Conservation (phyloP, 2,888 invertebrate genomes). For the Eilema sororculum region DNA sequence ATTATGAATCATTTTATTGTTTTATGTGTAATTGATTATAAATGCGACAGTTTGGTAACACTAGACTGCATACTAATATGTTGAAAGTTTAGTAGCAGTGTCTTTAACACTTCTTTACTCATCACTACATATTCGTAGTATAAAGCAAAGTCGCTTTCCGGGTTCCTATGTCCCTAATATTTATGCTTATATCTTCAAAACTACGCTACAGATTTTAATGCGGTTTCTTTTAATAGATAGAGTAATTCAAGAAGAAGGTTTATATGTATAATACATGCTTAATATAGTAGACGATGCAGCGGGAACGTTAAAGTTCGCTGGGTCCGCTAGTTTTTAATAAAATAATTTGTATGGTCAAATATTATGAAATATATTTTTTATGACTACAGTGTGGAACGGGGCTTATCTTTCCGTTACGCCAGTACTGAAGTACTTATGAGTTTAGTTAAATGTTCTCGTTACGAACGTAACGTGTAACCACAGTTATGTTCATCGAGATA, state of each 20-base stretch:
- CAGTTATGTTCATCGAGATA: conserved; percentile 3
- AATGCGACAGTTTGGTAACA: not conserved
- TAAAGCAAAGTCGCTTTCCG: too few species aligned
- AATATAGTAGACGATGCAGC: too few species aligned
- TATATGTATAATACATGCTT: too few species aligned
- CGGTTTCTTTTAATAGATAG: too few species aligned
- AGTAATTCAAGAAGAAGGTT: too few species aligned
- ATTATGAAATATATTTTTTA: not conserved
- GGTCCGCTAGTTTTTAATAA: too few species aligned
- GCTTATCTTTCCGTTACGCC: not conserved
- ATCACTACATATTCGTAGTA: too few species aligned
- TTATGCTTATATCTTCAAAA: too few species aligned
- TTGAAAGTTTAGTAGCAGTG: too few species aligned
- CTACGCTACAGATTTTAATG: too few species aligned
- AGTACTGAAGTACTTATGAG: not conserved
- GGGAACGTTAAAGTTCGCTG: too few species aligned
- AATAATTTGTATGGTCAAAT: not conserved
- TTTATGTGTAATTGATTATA: not conserved
- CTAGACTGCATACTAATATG: not conserved
- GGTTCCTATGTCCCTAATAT: too few species aligned
- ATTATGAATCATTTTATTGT: not conserved
- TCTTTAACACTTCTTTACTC: not conserved
- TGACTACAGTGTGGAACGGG: not conserved
- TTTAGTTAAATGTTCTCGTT: not conserved
- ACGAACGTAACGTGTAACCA: not conserved